Conservation (phyloP, 2,113 vertebrate genomes). For the Orcinus orca region DNA sequence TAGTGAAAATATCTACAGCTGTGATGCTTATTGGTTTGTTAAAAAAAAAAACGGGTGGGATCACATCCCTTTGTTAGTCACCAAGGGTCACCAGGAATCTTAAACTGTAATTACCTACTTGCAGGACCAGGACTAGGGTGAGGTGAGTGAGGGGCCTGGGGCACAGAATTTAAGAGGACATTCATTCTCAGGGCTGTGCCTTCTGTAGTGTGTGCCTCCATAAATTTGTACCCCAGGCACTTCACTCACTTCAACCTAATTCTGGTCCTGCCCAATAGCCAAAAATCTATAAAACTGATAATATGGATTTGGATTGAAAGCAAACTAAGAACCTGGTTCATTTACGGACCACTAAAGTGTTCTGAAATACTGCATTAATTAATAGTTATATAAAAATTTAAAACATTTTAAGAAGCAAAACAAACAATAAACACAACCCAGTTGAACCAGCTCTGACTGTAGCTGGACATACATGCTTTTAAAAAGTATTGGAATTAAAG, state of each 20-base stretch:
- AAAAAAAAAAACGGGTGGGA: not conserved
- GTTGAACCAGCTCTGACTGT: not conserved
- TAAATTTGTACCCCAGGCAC: not conserved
- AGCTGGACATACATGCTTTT: not conserved
- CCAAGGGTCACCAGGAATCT: not conserved
- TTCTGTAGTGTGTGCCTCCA: not conserved
- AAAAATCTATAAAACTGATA: not conserved
- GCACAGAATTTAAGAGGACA: not conserved
- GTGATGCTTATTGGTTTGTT: not conserved
- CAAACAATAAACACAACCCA: not conserved
- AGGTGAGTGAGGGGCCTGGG: not conserved
- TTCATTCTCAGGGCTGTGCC: not conserved
- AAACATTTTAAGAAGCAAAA: not conserved
- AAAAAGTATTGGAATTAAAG: not conserved
- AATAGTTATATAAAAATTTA: not conserved
- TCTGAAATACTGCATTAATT: slow-evolving; percentile 25
- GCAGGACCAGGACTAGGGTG: not conserved
- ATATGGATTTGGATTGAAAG: not conserved
- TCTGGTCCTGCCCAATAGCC: not conserved
- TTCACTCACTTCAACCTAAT: not conserved
- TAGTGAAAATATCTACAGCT: not conserved
- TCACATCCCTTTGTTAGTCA: not conserved
- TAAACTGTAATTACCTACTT: not conserved
- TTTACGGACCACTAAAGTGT: not conserved
- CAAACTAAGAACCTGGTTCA: not conserved